Base-by-base conservation (phyloP, 2,113 vertebrate genomes). In the Callocephalon fimbriatum region DNA sequence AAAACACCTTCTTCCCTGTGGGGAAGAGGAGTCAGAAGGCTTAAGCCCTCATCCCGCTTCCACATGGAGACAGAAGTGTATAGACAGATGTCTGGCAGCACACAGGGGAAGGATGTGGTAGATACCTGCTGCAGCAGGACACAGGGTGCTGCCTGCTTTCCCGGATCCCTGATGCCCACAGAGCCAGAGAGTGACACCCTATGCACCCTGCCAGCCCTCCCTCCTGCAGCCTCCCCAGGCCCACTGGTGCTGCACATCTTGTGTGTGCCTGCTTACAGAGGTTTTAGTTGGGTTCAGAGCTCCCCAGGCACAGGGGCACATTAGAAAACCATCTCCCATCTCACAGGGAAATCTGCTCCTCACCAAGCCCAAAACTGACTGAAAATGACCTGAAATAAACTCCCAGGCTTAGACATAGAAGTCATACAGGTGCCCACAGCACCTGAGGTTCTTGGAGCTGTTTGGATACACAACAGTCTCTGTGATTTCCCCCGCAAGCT, bases 51-150 rank as follows among this genome's bases (percentile, higher is more conserved):
- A 37, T 11, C 44, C 50, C 1, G 1, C 37, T 62, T 22, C 65
- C 37, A 27, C 0, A 0, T 9, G 51, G 48, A 84, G 54, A 10
- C 27, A 7, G 63, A 35, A 66, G 44, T 0, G 0, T 0, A 23
- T 15, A 59, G 38, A 47, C 2, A 3, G 63, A 26, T n/a, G 22
- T 10, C 74, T 0, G 1, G 80, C 47, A 37, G 62, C 78, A 47
- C 9, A 6, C 17, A 15, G 31, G 44, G 12, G 27, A 35, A 48
- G 31, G 37, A 15, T 26, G 38, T 0, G 19, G 18, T 2, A 42
- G 48, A 5, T 82, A 54, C 7, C 25, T 17, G 0, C 0, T 7
- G 74, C 65, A 38, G 44, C 51, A 73, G 25, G 40, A 38, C 6
- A 23, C 0, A 0, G n/a, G 54, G 18, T 3, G 40, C 40, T 53